phyloP scores from a whole-genome alignment of 2,113 vertebrate genomes.

The Festucalex cinctus region DNA sequence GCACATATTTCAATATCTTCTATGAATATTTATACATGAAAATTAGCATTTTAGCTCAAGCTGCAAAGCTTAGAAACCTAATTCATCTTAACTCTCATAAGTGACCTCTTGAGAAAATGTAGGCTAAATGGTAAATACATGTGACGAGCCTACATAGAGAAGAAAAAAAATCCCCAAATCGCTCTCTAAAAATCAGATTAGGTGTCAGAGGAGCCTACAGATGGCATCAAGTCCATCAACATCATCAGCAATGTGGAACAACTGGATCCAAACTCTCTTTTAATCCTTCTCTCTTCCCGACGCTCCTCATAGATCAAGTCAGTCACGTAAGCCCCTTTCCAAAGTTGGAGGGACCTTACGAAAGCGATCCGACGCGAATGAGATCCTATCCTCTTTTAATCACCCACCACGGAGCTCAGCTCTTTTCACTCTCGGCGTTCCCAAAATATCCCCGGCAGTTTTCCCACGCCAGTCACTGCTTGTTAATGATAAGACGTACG shows the following conservation, averaged over 20 bases:
- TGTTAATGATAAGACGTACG: conserved; percentile 15
- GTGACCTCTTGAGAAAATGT: background rate
- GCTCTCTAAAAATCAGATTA: conserved; percentile 1
- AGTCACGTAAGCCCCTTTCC: conserved; percentile 40
- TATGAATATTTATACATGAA: too few species aligned
- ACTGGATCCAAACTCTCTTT: conserved; percentile 31
- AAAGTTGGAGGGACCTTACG: conserved; percentile 34
- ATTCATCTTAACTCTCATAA: background rate
- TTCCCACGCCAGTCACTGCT: conserved; percentile 14
- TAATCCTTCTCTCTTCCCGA: conserved; percentile 41
- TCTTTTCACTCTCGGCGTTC: conserved; percentile 33
- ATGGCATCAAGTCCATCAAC: conserved; percentile 23
- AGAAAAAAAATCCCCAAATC: conserved; percentile 10
- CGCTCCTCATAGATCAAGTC: conserved; percentile 43
- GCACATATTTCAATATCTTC: too few species aligned
- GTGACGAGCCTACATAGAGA: background rate
- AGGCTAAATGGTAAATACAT: background rate
- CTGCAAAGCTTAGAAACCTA: background rate
- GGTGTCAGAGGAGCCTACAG: conserved; percentile 32
- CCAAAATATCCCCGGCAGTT: conserved; percentile 36
- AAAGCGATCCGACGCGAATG: conserved; percentile 42
- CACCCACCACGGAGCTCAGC: conserved; percentile 26
- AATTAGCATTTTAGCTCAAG: too few species aligned
- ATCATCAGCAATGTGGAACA: conserved; percentile 34
- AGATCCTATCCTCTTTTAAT: conserved; percentile 48